Evolutionary conservation across 2,888 invertebrate species (phyloP).

Genomic region (Dicycla oo): DNA sequence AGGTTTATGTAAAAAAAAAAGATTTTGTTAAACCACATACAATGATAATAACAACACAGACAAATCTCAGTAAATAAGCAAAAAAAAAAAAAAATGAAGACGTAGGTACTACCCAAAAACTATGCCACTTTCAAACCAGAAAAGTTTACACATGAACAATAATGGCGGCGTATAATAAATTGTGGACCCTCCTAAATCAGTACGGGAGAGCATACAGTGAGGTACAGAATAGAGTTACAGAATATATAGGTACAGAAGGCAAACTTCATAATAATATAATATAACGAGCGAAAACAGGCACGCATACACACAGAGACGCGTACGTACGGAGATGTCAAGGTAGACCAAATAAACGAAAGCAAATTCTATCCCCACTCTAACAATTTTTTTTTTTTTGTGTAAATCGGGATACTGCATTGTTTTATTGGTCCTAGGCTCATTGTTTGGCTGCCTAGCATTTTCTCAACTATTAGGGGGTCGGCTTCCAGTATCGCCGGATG

Average conservation of each 20-base stretch:
- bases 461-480: too few species aligned
- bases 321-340: neutral
- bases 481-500: too few species aligned
- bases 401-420: neutral
- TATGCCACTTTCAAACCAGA: slow-evolving; percentile 20
- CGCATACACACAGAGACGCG: neutral
- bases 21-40: neutral
- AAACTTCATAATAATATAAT: too few species aligned
- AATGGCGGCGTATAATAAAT: slow-evolving; percentile 40
- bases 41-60: neutral
- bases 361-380: neutral
- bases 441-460: too few species aligned
- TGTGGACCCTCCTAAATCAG: slow-evolving; percentile 54
- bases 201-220: slow-evolving; percentile 26
- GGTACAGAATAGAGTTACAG: slow-evolving; percentile 22
- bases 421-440: neutral
- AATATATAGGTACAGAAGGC: slow-evolving; percentile 5
- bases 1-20: too few species aligned
- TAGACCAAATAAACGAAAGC: neutral
- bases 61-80: neutral
- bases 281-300: neutral
- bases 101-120: slow-evolving; percentile 1
- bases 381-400: neutral
- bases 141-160: slow-evolving; percentile 33
- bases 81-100: slow-evolving; percentile 8